These are phyloP conservation scores for Xiphophorus hellerii DNA, from an alignment of 2,113 vertebrate genomes.

Conservation along the genomic window DNA sequence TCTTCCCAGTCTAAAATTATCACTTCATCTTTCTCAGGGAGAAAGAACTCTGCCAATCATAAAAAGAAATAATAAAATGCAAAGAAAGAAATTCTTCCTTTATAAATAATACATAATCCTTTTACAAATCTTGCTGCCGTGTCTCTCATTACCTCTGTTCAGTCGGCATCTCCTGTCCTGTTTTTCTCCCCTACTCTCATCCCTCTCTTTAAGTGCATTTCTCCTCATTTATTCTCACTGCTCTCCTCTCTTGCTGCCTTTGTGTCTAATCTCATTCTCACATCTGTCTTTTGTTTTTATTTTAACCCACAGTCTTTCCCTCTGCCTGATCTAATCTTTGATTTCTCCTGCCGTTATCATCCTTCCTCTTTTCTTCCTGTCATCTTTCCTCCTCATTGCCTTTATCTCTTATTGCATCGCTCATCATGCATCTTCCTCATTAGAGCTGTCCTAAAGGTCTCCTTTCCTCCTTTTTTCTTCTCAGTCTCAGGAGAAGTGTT, in stretches of 20 bases:
- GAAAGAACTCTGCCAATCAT: conserved; percentile 72
- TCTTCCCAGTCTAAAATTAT: conserved; percentile 73
- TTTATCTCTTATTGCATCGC: conserved; percentile 60
- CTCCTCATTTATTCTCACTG: conserved; percentile 30
- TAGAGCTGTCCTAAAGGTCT: conserved; percentile 45
- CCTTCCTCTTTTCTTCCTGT: conserved; percentile 13
- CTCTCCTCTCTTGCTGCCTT: conserved; percentile 19
- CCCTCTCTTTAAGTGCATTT: conserved; percentile 13
- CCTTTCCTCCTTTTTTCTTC: conserved; percentile 30
- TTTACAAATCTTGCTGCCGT: conserved; percentile 65
- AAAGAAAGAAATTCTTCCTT: conserved; percentile 49
- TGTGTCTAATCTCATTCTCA: conserved; percentile 59
- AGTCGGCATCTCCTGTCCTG: conserved; percentile 48
- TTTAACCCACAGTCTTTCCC: conserved; percentile 35
- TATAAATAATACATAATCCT: conserved; percentile 82
- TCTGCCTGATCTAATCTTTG: conserved; percentile 53
- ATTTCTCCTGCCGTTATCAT: conserved; percentile 42
- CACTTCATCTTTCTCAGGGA: conserved; percentile 69
- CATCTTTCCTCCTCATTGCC: conserved; percentile 22
- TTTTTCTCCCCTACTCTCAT: conserved; percentile 9
- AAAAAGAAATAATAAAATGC: conserved; percentile 38
- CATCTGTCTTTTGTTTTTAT: conserved; percentile 53
- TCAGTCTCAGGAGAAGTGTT: conserved; percentile 29
- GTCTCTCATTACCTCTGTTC: conserved; percentile 70
- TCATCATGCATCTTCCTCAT: conserved; percentile 57